Percentiles rank a stretch among this genome's conserved stretches.
Conservation (phyloP, 2,113 vertebrate genomes). For the Notiomystis cincta region DNA sequence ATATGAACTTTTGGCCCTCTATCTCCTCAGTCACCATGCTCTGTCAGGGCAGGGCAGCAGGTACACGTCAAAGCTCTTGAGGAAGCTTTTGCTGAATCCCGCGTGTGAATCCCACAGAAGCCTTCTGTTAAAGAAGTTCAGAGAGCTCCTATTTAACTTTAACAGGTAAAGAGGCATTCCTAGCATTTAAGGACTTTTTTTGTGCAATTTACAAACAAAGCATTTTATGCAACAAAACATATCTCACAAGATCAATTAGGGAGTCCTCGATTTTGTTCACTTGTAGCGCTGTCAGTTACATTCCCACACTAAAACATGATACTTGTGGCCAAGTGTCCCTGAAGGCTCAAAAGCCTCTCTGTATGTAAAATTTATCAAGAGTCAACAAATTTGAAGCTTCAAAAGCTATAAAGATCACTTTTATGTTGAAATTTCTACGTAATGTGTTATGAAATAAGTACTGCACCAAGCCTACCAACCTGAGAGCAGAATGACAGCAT, state of each 20-base stretch:
- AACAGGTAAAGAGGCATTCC: neutral
- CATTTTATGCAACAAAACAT: neutral
- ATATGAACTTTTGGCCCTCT: neutral
- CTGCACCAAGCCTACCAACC: neutral
- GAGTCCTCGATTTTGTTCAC: neutral
- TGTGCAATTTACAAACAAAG: neutral
- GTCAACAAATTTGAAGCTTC: neutral
- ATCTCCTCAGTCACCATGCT: neutral
- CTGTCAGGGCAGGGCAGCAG: neutral
- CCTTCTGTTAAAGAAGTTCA: neutral
- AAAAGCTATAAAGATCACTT: neutral
- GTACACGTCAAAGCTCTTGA: neutral
- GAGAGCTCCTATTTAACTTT: neutral
- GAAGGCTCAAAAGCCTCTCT: neutral
- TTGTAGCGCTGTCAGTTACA: neutral
- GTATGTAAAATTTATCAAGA: neutral
- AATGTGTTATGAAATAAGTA: neutral
- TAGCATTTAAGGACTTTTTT: neutral
- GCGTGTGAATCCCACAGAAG: neutral
- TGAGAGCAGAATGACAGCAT: neutral
- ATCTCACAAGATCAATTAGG: neutral
- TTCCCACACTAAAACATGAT: accelerated
- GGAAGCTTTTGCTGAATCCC: neutral
- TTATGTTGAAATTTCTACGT: neutral
- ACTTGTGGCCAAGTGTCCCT: neutral